These are phyloP conservation scores for Hirtodrosophila cameraria DNA, from an alignment of 2,888 invertebrate genomes.

Conservation along the genomic window DNA sequence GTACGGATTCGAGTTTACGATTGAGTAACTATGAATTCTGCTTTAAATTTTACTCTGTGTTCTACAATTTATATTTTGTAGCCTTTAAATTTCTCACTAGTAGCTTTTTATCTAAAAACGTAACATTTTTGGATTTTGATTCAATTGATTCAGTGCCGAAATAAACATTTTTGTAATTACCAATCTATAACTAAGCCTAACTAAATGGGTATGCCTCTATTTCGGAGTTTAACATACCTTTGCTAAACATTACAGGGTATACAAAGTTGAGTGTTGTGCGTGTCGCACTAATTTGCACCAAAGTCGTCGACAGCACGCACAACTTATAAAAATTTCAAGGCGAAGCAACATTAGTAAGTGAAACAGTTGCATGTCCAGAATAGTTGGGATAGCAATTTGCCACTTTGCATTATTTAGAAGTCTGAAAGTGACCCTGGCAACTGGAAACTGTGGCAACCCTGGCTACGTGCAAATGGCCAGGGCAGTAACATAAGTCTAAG, in stretches of 20 bases:
- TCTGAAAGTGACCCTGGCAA: constrained; percentile 3
- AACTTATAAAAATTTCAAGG: constrained; percentile 68
- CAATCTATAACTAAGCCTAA: no score
- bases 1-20: no score
- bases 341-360: constrained; percentile 24
- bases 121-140: no score
- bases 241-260: constrained; percentile 26
- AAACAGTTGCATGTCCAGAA: constrained; percentile 67
- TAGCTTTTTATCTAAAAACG: no score
- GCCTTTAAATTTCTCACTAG: no score
- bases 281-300: constrained; percentile 68
- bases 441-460: constrained; percentile 19
- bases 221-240: no score
- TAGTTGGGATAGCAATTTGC: constrained; percentile 63
- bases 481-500: no score
- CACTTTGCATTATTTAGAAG: constrained; percentile 65
- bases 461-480: constrained; percentile 19
- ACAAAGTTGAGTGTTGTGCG: constrained; percentile 52
- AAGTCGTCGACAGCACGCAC: constrained; percentile 60
- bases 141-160: no score
- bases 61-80: no score
- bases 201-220: no score
- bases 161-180: no score
- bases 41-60: not conserved
- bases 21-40: no score